Evolutionary conservation across 2,888 invertebrate species (phyloP), one percentile per base, ranked within the genome.

Genomic region (Rhingia rostrata): DNA sequence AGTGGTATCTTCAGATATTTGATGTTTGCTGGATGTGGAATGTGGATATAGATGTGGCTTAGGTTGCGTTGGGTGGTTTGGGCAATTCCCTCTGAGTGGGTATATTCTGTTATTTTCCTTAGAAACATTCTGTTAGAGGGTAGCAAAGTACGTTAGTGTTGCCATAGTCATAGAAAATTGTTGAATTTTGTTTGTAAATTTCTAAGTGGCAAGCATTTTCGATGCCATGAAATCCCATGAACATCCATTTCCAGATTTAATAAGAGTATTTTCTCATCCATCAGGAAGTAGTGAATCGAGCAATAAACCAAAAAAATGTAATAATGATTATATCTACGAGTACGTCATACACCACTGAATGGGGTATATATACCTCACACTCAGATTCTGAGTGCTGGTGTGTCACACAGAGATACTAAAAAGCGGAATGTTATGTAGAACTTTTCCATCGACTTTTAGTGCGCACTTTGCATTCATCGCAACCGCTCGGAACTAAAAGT

Each of bases 401-500:
- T 73, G 78, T 74, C 83, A 79, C 69, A 78, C 69, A 79, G 78
- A 82, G 77, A 82, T 67, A 82, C 82, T 72, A 67, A 77, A 43
- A 78, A 74, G 45, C 69, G 64, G 64, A 83, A 73, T 69, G 43
- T 64, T 78, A 22, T 22, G 73, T 83, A 74, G 78, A 83, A 83
- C 83, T 74, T 83, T 79, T 83, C 78, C 73, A 69, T 73, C 73
- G 78, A 69, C 39, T 78, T 77, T 83, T 83, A 83, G 83, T 83
- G 83, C 83, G 83, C 83, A 83, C 69, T 83, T 83, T 83, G 78
- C 78, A 83, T 83, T 79, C 73, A 79, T 61, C 54, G 78, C 73
- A 83, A 60, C 58, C 78, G 83, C 79, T 79, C 58, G 73, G 54
- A 73, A 83, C 69, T 69, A 43, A 53, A 63, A 73, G 56, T 74